These are phyloP conservation scores for Oeneis ivallda DNA, from an alignment of 2,888 invertebrate species.

Conservation along the genomic window DNA sequence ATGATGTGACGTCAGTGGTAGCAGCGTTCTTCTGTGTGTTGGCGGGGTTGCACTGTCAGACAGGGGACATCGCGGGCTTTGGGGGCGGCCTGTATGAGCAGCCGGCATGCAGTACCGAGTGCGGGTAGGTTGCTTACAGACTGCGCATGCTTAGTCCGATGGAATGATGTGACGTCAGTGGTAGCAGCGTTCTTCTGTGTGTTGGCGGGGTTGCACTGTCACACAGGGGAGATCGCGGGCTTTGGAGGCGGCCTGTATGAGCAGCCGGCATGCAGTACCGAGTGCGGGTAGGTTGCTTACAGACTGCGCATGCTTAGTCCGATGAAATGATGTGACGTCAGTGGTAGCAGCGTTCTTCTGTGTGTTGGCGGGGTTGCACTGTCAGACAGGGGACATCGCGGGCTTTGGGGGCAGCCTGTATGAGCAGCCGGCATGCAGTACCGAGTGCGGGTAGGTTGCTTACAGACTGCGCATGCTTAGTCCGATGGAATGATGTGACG, in stretches of 20 bases:
- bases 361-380: conserved; percentile 53
- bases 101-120: conserved; percentile 57
- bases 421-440: conserved; percentile 57
- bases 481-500: no score
- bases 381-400: conserved; percentile 49
- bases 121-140: conserved; percentile 45
- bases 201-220: conserved; percentile 54
- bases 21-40: conserved; percentile 55
- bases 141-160: no score
- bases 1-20: no score
- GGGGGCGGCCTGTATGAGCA: conserved; percentile 44
- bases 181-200: conserved; percentile 55
- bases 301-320: no score
- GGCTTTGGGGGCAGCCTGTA: conserved; percentile 47
- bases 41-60: conserved; percentile 53
- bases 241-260: conserved; percentile 42
- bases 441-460: conserved; percentile 49
- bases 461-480: no score
- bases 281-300: conserved; percentile 49
- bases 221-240: conserved; percentile 50
- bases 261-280: conserved; percentile 57
- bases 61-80: conserved; percentile 49
- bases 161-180: no score
- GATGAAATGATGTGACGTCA: no score
- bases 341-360: conserved; percentile 56